Base-by-base conservation (phyloP, 2,113 vertebrate genomes). In the Ivindomyrus marchei region DNA sequence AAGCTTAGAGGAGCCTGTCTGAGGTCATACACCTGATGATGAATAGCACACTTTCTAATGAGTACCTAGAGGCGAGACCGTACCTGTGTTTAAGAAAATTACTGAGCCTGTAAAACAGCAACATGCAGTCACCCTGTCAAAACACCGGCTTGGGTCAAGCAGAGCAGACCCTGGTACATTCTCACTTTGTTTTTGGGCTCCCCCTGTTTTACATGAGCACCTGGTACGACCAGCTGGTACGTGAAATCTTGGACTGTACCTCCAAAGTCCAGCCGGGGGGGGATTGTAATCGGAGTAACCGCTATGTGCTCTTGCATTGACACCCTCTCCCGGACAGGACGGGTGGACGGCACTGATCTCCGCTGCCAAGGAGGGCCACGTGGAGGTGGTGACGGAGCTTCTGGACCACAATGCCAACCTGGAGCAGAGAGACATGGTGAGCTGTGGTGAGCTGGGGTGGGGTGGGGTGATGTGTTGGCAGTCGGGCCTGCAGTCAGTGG, bases 291-390 rank as follows among this genome's bases (percentile, higher is more conserved):
- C 89, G 89, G 90, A 53, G 87, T 91, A 88, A 85, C 88, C 50
- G 46, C 31, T 21, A 8, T 15, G 27, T 89, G n/a, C 91, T 89
- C 47, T 53, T 1, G 7, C 31, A 19, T 10, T 15, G 11, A 24
- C 88, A 27, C 3, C 39, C 80, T 87, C 90, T 85, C 90, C 39
- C 50, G 88, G 87, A 4, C 93, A 99, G 98, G 98, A 99, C 94
- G 98, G 98, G 94, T 99, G 98, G 98, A 99, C 98, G 24, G 97
- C 98, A 4, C 96, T 99, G 90, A 98, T 99, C 94, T 98, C 97
- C 0, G 98, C 98, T 42, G 95, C 98, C 24, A 99, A 99, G 93
- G 98, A 99, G 92, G 98, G 98, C 10, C 97, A 99, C 85, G 42
- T 96, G 3, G 97, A 97, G 89, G 94, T 99, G 62, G 97, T 98